Evolutionary conservation across 2,797 vertebrate genomes (phyloP).

Genomic region (Sylvilagus floridanus): DNA sequence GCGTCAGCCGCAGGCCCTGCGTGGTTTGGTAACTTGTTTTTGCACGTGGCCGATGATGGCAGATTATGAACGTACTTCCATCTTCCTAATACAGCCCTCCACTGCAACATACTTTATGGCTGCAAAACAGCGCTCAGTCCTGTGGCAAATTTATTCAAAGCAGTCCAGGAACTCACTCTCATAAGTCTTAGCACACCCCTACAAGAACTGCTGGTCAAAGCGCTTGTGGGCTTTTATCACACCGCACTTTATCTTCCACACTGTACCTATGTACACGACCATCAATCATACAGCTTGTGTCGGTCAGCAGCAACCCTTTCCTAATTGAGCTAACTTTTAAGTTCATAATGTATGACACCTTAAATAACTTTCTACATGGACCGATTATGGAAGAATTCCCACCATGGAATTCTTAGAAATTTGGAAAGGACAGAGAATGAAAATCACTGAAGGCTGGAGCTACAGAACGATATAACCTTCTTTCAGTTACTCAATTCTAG

Average conservation of each 20-base stretch:
- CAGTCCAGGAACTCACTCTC: neutral
- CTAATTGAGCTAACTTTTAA: slow-evolving; percentile 25
- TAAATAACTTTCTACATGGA: slow-evolving; percentile 3
- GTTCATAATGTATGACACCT: neutral
- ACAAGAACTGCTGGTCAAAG: neutral
- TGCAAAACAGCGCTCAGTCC: neutral
- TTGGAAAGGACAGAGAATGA: neutral
- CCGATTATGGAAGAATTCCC: neutral
- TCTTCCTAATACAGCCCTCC: neutral
- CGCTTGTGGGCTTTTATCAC: neutral
- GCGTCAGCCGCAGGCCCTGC: neutral
- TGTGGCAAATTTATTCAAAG: neutral
- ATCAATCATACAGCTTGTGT: neutral
- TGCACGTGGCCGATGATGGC: neutral
- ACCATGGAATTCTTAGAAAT: neutral
- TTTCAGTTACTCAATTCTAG: neutral
- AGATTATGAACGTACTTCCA: neutral
- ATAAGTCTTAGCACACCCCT: neutral
- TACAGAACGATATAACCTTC: neutral
- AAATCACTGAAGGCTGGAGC: neutral
- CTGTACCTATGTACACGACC: neutral
- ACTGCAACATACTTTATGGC: neutral
- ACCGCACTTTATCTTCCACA: neutral
- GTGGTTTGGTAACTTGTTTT: neutral
- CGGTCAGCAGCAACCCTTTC: neutral